Base-by-base conservation (phyloP, 2,113 vertebrate species). In the Sarotherodon lohbergeri region DNA sequence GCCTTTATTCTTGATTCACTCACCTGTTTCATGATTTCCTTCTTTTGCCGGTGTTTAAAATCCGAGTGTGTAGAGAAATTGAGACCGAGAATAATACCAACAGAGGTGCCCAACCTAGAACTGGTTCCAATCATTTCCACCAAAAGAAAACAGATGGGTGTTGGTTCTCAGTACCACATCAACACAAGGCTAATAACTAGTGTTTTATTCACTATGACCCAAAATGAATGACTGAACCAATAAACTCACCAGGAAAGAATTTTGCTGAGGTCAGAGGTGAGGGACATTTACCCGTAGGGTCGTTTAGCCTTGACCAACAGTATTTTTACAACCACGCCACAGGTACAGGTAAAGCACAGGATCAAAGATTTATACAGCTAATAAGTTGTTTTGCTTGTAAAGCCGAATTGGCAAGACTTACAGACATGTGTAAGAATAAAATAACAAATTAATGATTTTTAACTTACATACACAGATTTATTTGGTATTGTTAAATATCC, bases 371-470 rank as follows among this genome's bases (percentile, higher is more conserved):
- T 46, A 17, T 10, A 4, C 68, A 48, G 8, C 22, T 73, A 17
- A 27, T 73, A 46, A 48, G 41, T 43, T 71, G n/a, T 43, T 41
- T 41, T 24, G 7, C 7, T n/a, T 6, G 36, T 41, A 14, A 24
- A 71, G 36, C 63, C 2, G 0, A 41, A 3, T 7, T 43, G 66
- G n/a, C n/a, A 43, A 71, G 0, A 71, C 36, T 43, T 71, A 9
- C 3, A 43, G 66, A 71, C 4, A 0, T 5, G 24, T 59, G n/a
- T 43, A 24, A 41, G 12, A 71, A 24, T 14, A 68, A 41, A 22
- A 17, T 39, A 12, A n/a, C 32, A 66, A 16, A 61, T 6, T 34
- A 0, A 68, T 71, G 0, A 16, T 43, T 16, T 43, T 24, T 43
- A 24, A 24, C 66, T 71, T 71, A 5, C n/a, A 3, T 24, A 24